Evolutionary conservation across 1,140 invertebrate species (phyloP).

Genomic region (Tetragonula clypearis): DNA sequence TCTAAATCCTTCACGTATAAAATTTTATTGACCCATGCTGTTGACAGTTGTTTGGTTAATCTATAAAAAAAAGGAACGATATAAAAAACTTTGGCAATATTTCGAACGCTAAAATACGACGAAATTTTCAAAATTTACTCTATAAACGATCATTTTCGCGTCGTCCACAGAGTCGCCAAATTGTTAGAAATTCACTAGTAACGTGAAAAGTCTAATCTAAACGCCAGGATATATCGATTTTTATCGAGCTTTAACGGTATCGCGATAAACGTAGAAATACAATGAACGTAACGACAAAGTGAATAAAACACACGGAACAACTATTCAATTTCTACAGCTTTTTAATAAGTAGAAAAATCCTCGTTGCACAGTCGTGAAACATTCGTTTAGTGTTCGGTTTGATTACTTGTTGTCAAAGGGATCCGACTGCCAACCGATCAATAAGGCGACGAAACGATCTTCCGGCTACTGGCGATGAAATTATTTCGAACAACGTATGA

Average conservation of each 20-base stretch:
- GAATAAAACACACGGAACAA: background rate
- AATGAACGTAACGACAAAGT: background rate
- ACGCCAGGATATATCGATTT: background rate
- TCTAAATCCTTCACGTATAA: too few relatives aligned
- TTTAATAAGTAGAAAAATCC: background rate
- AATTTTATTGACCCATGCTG: too few relatives aligned
- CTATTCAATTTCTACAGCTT: background rate
- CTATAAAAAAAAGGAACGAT: too few relatives aligned
- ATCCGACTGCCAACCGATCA: background rate
- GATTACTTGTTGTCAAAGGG: background rate
- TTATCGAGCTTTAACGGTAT: background rate
- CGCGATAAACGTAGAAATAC: background rate
- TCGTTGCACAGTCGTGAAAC: background rate
- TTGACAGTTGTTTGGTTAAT: too few relatives aligned
- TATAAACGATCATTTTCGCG: background rate
- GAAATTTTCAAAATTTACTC: background rate
- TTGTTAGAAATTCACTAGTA: background rate
- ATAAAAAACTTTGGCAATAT: background rate
- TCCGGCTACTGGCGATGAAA: background rate
- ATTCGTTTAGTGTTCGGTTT: background rate
- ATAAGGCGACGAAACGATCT: background rate
- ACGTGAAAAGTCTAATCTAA: background rate
- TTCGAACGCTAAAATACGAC: background rate
- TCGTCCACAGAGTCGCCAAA: background rate
- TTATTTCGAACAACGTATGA: slow-evolving; percentile 6